Percentiles rank a stretch among this genome's conserved stretches.
These are phyloP conservation scores for Aspidapion aeneum DNA, from an alignment of 2,888 invertebrate genomes.

Conservation along the genomic window DNA sequence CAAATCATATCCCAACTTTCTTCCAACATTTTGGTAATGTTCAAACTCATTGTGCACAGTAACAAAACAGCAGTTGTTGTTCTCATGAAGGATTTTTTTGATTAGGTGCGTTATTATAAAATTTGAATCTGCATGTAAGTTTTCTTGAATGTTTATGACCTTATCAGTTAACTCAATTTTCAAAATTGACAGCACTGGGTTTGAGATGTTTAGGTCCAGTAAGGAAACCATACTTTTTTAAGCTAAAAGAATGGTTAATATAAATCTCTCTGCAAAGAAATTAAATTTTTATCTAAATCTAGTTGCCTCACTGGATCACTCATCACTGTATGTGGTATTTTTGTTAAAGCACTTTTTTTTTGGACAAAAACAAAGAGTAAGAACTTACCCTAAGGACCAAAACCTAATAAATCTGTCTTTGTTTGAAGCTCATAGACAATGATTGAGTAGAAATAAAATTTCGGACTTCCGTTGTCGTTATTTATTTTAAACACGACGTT, in stretches of 20 bases:
- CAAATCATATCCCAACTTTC: conserved; percentile 70
- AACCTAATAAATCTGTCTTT: too few species aligned
- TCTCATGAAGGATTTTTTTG: conserved; percentile 62
- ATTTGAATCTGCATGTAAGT: conserved; percentile 66
- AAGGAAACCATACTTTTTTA: conserved; percentile 31
- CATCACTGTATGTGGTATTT: too few species aligned
- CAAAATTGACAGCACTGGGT: conserved; percentile 47
- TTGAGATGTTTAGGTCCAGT: conserved; percentile 29
- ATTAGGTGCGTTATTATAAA: conserved; percentile 68
- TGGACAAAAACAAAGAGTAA: too few species aligned
- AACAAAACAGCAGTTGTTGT: conserved; percentile 58
- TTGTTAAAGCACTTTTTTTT: too few species aligned
- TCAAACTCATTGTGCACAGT: conserved; percentile 67
- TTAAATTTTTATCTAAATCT: too few species aligned
- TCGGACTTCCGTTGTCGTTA: too few species aligned
- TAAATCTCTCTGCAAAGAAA: too few species aligned
- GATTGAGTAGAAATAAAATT: too few species aligned
- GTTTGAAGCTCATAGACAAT: too few species aligned
- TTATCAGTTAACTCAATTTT: conserved; percentile 60
- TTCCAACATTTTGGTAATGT: conserved; percentile 72
- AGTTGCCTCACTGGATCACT: too few species aligned
- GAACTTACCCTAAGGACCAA: too few species aligned
- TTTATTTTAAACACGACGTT: too few species aligned
- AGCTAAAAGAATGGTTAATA: background rate
- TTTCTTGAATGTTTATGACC: conserved; percentile 66